These are phyloP conservation scores for Cryptus viduatorius DNA, from an alignment of 2,888 invertebrate genomes.

Conservation along the genomic window DNA sequence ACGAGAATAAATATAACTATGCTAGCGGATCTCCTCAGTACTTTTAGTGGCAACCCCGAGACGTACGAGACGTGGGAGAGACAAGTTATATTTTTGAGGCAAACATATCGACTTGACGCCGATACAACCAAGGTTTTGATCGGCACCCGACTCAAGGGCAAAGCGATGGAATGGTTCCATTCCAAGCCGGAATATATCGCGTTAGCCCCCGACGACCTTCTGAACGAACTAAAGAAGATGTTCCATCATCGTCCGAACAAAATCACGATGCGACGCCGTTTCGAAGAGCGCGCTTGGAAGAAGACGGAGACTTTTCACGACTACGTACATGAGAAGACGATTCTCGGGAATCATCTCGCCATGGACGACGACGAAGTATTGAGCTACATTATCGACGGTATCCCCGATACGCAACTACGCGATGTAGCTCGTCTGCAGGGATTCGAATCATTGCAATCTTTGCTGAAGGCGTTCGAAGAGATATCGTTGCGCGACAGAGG, in stretches of 20 bases:
- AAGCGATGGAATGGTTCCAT: conserved; percentile 47
- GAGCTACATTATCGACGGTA: conserved; percentile 41
- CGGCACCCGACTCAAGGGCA: conserved; percentile 32
- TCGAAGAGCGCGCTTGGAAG: conserved; percentile 31
- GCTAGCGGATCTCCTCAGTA: conserved; percentile 29
- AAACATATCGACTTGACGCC: conserved; percentile 31
- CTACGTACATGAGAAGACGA: conserved; percentile 32
- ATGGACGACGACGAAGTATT: conserved; percentile 30
- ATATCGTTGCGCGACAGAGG: conserved; percentile 35
- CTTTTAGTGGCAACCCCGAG: conserved; percentile 29
- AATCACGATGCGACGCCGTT: conserved; percentile 25
- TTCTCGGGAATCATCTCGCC: conserved; percentile 31
- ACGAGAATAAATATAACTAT: conserved; percentile 33
- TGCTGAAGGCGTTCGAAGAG: conserved; percentile 36
- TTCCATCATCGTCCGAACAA: conserved; percentile 42
- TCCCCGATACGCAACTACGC: conserved; percentile 27
- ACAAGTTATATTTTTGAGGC: conserved; percentile 34
- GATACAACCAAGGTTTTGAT: conserved; percentile 30
- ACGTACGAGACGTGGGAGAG: conserved; percentile 47
- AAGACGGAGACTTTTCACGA: conserved; percentile 14
- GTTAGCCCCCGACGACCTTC: not conserved
- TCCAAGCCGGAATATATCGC: conserved; percentile 33
- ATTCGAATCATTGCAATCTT: not conserved
- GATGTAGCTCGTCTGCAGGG: conserved; percentile 27
- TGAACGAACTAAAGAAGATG: conserved; percentile 11